Evolutionary conservation across 2,797 vertebrate genomes (phyloP).

Genomic region (Argyrosomus regius): DNA sequence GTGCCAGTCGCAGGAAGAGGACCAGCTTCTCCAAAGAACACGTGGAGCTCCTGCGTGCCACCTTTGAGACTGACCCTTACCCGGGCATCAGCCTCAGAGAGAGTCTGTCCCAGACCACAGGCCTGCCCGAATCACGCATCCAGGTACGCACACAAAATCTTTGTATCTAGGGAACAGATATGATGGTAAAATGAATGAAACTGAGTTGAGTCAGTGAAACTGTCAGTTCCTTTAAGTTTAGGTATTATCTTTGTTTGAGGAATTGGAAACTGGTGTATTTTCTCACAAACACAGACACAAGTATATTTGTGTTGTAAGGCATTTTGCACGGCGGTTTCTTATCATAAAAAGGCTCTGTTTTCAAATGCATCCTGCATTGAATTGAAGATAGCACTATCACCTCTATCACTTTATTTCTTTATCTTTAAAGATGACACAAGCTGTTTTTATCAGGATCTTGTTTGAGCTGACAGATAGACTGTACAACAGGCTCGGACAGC

Average conservation of each 20-base stretch:
- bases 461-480: constrained; percentile 61
- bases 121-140: constrained; percentile 87
- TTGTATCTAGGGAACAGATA: neutral
- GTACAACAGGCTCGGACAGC: constrained; percentile 52
- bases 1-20: constrained; percentile 84
- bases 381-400: constrained; percentile 62
- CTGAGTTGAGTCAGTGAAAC: constrained; percentile 15
- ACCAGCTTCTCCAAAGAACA: constrained; percentile 88
- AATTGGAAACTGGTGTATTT: neutral
- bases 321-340: constrained; percentile 24
- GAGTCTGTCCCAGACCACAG: constrained; percentile 84
- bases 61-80: constrained; percentile 85
- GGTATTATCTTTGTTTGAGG: constrained; percentile 1
- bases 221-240: neutral
- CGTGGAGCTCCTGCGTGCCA: constrained; percentile 81
- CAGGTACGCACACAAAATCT: constrained; percentile 74
- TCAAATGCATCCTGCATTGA: constrained; percentile 64
- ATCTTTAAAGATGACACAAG: constrained; percentile 72
- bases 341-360: constrained; percentile 67
- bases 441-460: constrained; percentile 75
- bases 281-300: neutral
- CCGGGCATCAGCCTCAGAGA: constrained; percentile 87
- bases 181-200: neutral
- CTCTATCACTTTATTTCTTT: constrained; percentile 55
- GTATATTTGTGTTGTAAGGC: constrained; percentile 10